phyloP scores from a whole-genome alignment of 1,140 invertebrate genomes.

The Cotesia typhae region DNA sequence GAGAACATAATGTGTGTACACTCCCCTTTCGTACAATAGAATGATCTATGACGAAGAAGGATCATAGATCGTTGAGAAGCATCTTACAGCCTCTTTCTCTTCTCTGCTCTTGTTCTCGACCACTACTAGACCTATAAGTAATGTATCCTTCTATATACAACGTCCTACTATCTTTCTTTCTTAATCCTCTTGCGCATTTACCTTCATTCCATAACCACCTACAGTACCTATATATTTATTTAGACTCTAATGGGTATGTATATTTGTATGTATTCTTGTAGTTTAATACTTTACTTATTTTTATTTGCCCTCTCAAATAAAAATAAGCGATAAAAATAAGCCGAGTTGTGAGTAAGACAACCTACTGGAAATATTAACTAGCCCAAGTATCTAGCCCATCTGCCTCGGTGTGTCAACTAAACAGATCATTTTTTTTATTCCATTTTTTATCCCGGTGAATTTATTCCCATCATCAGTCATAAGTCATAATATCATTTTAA shows the following conservation, averaged over 20 bases:
- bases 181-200: not conserved
- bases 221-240: not conserved
- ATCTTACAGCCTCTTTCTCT: conserved; percentile 17
- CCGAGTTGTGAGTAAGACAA: conserved; percentile 4
- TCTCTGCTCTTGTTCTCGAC: conserved; percentile 28
- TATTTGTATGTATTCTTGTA: too few species aligned
- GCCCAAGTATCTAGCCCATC: conserved; percentile 23
- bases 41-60: conserved; percentile 50
- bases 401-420: conserved; percentile 21
- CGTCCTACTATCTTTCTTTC: conserved; percentile 12
- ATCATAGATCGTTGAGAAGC: conserved; percentile 33
- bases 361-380: conserved; percentile 19
- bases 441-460: not conserved
- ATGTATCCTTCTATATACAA: not conserved
- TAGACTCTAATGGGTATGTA: not conserved
- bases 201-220: not conserved
- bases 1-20: conserved; percentile 55
- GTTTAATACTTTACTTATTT: conserved; percentile 16
- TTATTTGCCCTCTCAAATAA: conserved; percentile 29
- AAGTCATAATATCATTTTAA: too few species aligned
- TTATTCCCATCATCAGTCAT: not conserved
- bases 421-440: not conserved
- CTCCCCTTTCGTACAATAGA: conserved; percentile 53
- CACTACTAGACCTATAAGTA: conserved; percentile 29
- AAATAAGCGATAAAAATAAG: conserved; percentile 33